phyloP scores from a whole-genome alignment of 2,888 invertebrate species.

The Axea sp. region DNA sequence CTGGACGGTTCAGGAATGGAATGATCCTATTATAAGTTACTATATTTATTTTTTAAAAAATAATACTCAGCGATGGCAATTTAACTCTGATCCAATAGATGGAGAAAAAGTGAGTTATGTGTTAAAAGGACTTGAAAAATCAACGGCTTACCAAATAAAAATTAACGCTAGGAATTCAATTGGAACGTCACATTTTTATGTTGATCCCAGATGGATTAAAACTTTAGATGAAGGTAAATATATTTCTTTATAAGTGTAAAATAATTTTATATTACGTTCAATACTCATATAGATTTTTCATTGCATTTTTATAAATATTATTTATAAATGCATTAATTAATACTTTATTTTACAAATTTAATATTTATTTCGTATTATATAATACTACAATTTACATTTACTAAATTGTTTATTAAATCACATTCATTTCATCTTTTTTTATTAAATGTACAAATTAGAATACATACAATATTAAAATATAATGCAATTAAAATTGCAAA shows the following conservation, averaged over 20 bases:
- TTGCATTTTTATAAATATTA: too few species aligned
- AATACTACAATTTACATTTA: too few species aligned
- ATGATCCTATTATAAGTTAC: slow-evolving; percentile 84
- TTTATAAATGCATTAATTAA: too few species aligned
- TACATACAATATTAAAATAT: too few species aligned
- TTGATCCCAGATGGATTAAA: slow-evolving; percentile 81
- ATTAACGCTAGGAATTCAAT: slow-evolving; percentile 85
- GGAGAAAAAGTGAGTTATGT: slow-evolving; percentile 85
- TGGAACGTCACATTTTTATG: slow-evolving; percentile 82
- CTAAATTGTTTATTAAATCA: too few species aligned
- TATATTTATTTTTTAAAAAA: slow-evolving; percentile 81
- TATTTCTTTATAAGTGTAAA: not conserved
- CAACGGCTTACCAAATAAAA: slow-evolving; percentile 84
- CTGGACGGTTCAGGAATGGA: slow-evolving; percentile 90
- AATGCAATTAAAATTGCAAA: too few species aligned
- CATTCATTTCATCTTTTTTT: too few species aligned
- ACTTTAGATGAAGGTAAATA: slow-evolving; percentile 82
- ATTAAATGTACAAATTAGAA: too few species aligned
- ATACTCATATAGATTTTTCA: too few species aligned
- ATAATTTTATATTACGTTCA: too few species aligned
- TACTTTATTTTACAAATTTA: too few species aligned
- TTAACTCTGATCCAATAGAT: slow-evolving; percentile 82
- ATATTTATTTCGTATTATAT: too few species aligned
- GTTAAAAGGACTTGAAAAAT: slow-evolving; percentile 83
- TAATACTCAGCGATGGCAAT: slow-evolving; percentile 81